Percentiles rank a stretch among this genome's conserved stretches.
phyloP scores from a whole-genome alignment of 2,113 vertebrate species.

The Zonotrichia leucophrys region DNA sequence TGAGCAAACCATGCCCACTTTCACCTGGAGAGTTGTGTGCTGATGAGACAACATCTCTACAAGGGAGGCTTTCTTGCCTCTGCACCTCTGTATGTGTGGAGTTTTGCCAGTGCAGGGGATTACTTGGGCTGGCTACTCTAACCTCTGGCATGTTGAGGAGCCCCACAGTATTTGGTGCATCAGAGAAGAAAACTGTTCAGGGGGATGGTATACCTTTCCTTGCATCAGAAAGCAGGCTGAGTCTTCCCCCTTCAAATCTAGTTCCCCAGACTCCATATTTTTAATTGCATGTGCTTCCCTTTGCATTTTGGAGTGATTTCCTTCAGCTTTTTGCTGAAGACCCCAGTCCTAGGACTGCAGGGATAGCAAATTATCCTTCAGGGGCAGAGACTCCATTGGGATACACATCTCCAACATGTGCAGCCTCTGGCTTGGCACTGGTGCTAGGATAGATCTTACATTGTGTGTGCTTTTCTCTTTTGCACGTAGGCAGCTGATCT shows the following conservation, averaged over 20 bases:
- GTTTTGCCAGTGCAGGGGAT: not conserved
- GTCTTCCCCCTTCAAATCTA: not conserved
- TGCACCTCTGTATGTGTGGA: not conserved
- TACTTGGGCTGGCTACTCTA: not conserved
- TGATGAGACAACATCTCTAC: not conserved
- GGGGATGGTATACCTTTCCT: not conserved
- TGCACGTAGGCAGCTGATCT: not conserved
- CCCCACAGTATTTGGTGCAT: not conserved
- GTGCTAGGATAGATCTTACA: not conserved
- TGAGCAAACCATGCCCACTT: fast-evolving
- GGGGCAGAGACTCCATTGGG: not conserved
- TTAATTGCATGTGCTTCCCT: not conserved
- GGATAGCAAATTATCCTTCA: not conserved
- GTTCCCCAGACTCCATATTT: not conserved
- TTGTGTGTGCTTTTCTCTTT: not conserved
- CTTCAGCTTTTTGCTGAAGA: not conserved
- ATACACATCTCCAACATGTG: not conserved
- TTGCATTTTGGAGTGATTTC: not conserved
- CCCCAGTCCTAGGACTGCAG: not conserved
- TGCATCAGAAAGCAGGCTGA: not conserved
- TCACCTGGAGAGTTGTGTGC: not conserved
- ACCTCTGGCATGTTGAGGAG: not conserved
- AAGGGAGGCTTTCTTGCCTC: not conserved
- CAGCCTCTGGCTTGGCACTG: not conserved
- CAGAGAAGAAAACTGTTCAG: not conserved